phyloP scores from a whole-genome alignment of 2,113 vertebrate genomes.

The Cygnus atratus region DNA sequence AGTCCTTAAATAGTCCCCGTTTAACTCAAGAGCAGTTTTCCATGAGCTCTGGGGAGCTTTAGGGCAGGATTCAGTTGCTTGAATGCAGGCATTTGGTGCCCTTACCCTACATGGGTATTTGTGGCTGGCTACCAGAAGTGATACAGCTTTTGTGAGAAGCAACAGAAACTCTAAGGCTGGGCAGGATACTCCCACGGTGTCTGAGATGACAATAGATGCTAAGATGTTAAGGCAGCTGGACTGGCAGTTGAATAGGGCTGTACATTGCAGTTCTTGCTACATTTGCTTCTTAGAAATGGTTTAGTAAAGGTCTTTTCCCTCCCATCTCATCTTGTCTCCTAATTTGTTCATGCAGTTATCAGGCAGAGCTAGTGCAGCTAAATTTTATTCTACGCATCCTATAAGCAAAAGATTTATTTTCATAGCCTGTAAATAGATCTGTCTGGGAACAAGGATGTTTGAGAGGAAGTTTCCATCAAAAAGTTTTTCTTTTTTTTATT shows the following conservation, averaged over 20 bases:
- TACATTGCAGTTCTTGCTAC: background rate
- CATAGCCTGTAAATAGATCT: slow-evolving; percentile 21
- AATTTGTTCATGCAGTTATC: background rate
- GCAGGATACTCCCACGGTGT: background rate
- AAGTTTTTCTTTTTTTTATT: too few relatives aligned
- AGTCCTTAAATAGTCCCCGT: background rate
- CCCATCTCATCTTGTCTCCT: background rate
- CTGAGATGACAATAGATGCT: background rate
- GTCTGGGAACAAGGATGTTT: background rate
- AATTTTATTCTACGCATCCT: background rate
- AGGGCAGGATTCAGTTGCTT: background rate
- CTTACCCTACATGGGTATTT: background rate
- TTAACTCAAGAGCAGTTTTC: background rate
- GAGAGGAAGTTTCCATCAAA: background rate
- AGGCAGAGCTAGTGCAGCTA: background rate
- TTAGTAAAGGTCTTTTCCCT: background rate
- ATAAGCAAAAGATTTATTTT: background rate
- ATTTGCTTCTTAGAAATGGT: background rate
- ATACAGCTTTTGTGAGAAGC: background rate
- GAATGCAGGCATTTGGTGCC: background rate
- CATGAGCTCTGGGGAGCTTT: background rate
- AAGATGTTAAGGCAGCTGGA: background rate
- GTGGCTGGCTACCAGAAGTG: background rate
- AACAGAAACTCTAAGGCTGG: background rate
- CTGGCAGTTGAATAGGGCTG: background rate